phyloP scores from a whole-genome alignment of 2,113 vertebrate species.

The Fulica atra region DNA sequence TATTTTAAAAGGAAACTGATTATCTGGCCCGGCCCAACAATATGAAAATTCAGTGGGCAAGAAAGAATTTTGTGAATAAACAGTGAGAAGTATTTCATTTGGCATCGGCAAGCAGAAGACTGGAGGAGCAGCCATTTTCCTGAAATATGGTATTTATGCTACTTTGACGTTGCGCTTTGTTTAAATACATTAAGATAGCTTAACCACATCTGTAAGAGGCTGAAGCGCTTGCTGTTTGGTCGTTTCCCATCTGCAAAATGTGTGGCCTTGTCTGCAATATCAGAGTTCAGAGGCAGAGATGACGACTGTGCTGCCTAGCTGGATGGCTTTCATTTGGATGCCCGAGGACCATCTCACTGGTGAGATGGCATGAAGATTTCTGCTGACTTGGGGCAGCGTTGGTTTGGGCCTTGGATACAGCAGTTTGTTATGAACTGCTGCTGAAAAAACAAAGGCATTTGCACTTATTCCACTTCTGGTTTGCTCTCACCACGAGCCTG shows the following conservation, averaged over 20 bases:
- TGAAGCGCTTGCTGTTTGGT: background rate
- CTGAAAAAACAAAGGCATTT: background rate
- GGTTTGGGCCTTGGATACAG: background rate
- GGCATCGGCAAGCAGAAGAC: background rate
- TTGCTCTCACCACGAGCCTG: background rate
- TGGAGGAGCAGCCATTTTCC: slow-evolving; percentile 31
- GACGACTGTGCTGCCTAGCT: background rate
- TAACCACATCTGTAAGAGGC: slow-evolving; percentile 32
- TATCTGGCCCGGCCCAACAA: slow-evolving; percentile 16
- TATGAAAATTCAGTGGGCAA: slow-evolving; percentile 50
- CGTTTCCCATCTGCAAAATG: background rate
- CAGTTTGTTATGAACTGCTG: background rate
- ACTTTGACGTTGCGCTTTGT: slow-evolving; percentile 38
- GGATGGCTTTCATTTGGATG: background rate
- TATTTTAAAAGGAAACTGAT: slow-evolving; percentile 39
- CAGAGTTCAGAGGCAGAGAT: background rate
- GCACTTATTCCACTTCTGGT: background rate
- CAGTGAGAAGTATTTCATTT: slow-evolving; percentile 59
- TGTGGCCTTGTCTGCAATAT: background rate
- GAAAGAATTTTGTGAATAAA: slow-evolving; percentile 62
- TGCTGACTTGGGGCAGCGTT: background rate
- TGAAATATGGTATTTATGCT: slow-evolving; percentile 62
- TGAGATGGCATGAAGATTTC: background rate
- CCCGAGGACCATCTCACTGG: background rate
- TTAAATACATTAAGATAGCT: slow-evolving; percentile 59